Conservation (phyloP, 1,140 invertebrate species). For the Vanessa atalanta region DNA sequence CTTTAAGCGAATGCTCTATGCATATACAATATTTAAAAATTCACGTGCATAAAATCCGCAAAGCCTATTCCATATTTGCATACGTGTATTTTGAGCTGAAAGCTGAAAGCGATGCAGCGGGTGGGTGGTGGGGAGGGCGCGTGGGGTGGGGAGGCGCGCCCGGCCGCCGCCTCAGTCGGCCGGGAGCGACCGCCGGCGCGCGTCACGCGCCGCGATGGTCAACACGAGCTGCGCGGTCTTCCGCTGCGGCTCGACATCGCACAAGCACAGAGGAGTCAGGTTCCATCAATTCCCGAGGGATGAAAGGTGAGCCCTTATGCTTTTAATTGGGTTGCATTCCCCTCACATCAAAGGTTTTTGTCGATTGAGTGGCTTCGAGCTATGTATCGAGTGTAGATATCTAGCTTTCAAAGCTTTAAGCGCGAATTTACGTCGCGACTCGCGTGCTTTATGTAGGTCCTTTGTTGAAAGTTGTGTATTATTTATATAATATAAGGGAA, state of each 20-base stretch:
- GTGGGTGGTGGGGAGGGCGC: slow-evolving; percentile 3
- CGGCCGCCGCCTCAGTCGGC: slow-evolving; percentile 37
- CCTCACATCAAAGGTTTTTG: slow-evolving; percentile 3
- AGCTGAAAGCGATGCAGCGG: slow-evolving; percentile 2
- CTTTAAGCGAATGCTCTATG: neutral
- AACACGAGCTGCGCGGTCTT: slow-evolving; percentile 39
- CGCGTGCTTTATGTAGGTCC: neutral
- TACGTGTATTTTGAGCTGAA: slow-evolving; percentile 11
- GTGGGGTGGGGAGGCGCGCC: slow-evolving; percentile 9
- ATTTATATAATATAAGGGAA: too few species aligned
- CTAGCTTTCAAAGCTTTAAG: slow-evolving; percentile 12
- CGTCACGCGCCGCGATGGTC: slow-evolving; percentile 25
- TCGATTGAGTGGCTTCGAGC: neutral
- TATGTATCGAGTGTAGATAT: slow-evolving; percentile 10
- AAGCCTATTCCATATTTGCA: slow-evolving; percentile 20
- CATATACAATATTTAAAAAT: slow-evolving; percentile 2
- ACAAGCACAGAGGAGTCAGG: slow-evolving; percentile 25
- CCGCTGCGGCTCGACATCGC: slow-evolving; percentile 32
- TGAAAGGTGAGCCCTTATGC: slow-evolving; percentile 31
- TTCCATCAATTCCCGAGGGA: slow-evolving; percentile 40
- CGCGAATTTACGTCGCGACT: neutral
- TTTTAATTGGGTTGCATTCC: slow-evolving; percentile 1
- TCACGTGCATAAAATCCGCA: slow-evolving; percentile 4
- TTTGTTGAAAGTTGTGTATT: neutral
- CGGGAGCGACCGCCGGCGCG: slow-evolving; percentile 29